Evolutionary conservation across 64 coral and sea anemone species (phyloP).

Genomic region (Stichodactyla helianthus): DNA sequence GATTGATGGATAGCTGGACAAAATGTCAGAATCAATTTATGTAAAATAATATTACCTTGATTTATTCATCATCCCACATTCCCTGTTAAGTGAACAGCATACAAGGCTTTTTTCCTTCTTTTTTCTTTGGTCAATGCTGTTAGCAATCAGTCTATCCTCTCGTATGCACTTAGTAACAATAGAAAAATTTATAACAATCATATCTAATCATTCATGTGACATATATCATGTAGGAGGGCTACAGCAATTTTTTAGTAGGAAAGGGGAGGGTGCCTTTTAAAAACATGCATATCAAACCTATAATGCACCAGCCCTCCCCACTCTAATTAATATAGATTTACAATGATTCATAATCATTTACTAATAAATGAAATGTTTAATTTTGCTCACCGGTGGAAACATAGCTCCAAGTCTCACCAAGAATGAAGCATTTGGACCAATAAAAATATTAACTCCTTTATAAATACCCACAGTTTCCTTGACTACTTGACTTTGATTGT

Average conservation of each 20-base stretch:
- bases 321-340: too few relatives aligned
- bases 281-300: too few relatives aligned
- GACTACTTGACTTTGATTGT: background rate
- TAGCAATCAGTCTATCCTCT: slow-evolving; percentile 30
- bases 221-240: too few relatives aligned
- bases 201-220: background rate
- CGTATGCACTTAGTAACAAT: slow-evolving; percentile 56
- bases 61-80: slow-evolving; percentile 57
- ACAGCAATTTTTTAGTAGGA: too few relatives aligned
- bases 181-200: background rate
- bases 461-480: slow-evolving; percentile 25
- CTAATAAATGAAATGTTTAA: background rate
- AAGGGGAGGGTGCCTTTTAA: too few relatives aligned
- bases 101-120: slow-evolving; percentile 29
- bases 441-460: slow-evolving; percentile 48
- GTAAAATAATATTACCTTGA: background rate
- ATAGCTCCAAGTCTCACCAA: slow-evolving; percentile 58
- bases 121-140: slow-evolving; percentile 19
- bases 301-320: too few relatives aligned
- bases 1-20: background rate
- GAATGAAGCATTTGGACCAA: slow-evolving; percentile 75
- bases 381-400: slow-evolving; percentile 65
- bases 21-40: background rate
- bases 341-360: too few relatives aligned
- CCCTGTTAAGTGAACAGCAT: slow-evolving; percentile 66